A percentile compares a stretch with the other conserved stretches of the same genome.
Evolutionary conservation across 2,888 invertebrate species (phyloP).

Genomic region (Rhagophthalmus giganteus): DNA sequence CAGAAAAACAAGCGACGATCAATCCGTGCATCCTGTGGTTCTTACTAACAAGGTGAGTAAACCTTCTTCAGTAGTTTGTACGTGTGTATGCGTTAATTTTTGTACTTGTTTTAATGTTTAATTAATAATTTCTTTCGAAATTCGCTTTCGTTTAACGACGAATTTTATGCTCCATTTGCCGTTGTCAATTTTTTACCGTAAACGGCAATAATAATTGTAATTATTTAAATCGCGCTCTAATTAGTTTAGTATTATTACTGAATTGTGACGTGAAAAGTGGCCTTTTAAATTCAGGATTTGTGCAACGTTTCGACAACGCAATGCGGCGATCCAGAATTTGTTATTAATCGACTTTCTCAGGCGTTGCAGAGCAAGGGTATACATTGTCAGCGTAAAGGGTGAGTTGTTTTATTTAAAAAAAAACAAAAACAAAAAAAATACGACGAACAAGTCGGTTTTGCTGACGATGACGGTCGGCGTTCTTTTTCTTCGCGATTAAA

Average conservation of each 20-base stretch:
- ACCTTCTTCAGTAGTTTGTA: too few species aligned
- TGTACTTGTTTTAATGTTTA: too few species aligned
- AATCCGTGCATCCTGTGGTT: slow-evolving; percentile 51
- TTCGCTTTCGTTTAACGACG: slow-evolving; percentile 8
- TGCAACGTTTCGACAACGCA: slow-evolving; percentile 74
- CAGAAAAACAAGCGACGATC: slow-evolving; percentile 44
- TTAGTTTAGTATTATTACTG: too few species aligned
- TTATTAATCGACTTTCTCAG: slow-evolving; percentile 63
- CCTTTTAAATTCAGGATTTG: slow-evolving; percentile 65
- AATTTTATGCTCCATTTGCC: slow-evolving; percentile 4
- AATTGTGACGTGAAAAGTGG: too few species aligned
- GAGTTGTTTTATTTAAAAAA: slow-evolving; percentile 43
- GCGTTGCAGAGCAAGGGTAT: slow-evolving; percentile 67
- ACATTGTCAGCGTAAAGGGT: slow-evolving; percentile 68
- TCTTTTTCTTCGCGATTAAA: too few species aligned
- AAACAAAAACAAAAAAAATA: not conserved
- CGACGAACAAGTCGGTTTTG: not conserved
- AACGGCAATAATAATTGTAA: too few species aligned
- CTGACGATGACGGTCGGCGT: too few species aligned
- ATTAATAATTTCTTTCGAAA: slow-evolving; percentile 1
- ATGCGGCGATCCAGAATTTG: slow-evolving; percentile 65
- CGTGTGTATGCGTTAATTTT: too few species aligned
- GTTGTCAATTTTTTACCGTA: too few species aligned
- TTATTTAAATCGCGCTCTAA: too few species aligned
- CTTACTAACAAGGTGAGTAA: slow-evolving; percentile 57